phyloP scores from a whole-genome alignment of 2,888 invertebrate species.

The Linnaemya vulpina region DNA sequence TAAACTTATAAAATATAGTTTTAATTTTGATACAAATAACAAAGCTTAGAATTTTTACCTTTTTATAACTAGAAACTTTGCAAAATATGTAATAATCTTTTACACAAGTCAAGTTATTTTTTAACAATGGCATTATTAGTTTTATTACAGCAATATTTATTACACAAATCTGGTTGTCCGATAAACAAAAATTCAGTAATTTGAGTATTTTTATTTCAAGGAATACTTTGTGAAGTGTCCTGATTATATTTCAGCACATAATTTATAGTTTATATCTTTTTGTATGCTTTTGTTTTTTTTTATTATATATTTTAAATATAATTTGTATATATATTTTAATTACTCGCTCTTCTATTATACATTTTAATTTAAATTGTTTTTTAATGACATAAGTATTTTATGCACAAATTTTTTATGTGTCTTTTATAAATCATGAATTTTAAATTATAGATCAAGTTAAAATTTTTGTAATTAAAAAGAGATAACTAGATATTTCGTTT shows the following conservation, averaged over 20 bases:
- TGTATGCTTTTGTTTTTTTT: conserved; percentile 10
- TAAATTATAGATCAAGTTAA: conserved; percentile 30
- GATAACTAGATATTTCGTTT: conserved; percentile 6
- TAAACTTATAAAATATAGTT: conserved; percentile 27
- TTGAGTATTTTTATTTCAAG: background rate
- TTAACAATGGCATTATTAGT: conserved; percentile 50
- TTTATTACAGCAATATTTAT: conserved; percentile 30
- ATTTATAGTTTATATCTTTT: background rate
- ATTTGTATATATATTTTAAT: conserved; percentile 38
- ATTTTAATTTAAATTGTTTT: conserved; percentile 47
- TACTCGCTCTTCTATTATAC: conserved; percentile 28
- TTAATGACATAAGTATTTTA: conserved; percentile 35
- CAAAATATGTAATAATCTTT: conserved; percentile 25
- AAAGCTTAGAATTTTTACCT: conserved; percentile 56
- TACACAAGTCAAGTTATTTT: conserved; percentile 7
- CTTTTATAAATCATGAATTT: conserved; percentile 36
- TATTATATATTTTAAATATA: background rate
- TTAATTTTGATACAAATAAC: conserved; percentile 52
- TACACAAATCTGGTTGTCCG: conserved; percentile 19
- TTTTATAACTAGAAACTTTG: conserved; percentile 41
- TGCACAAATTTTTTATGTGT: conserved; percentile 25
- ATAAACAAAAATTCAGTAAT: background rate
- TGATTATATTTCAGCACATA: background rate
- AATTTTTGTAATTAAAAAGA: conserved; percentile 27
- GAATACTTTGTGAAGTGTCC: background rate